Evolutionary conservation across 1,140 invertebrate genomes (phyloP).

Genomic region (Leptopilina boulardi): DNA sequence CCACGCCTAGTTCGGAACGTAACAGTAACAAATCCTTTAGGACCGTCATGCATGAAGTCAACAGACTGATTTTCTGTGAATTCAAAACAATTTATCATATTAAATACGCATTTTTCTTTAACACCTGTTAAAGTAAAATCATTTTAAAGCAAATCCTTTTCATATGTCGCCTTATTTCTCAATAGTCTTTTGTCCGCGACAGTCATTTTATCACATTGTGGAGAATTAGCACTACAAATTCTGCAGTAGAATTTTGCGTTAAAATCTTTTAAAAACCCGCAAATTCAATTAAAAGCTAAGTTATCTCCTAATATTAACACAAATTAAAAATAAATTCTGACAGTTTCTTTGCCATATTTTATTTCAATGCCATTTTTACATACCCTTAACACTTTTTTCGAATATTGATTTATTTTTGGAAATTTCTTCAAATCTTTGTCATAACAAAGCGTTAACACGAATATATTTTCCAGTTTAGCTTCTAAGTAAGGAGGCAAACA

Average conservation of each 20-base stretch:
- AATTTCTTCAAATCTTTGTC: conserved; percentile 21
- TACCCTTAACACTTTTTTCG: background rate
- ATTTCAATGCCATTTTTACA: conserved; percentile 7
- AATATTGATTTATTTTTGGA: conserved; percentile 8
- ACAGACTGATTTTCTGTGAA: background rate
- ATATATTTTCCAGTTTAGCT: conserved; percentile 17
- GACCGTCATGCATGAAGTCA: background rate
- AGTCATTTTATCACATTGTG: background rate
- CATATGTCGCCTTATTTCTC: background rate
- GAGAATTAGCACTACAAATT: background rate
- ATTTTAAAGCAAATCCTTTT: background rate
- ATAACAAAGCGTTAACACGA: conserved; percentile 9
- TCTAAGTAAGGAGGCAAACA: conserved; percentile 12
- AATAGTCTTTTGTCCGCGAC: background rate
- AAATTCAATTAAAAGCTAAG: conserved; percentile 4
- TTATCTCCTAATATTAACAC: conserved; percentile 5
- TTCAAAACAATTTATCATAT: background rate
- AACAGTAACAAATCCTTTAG: too few species aligned
- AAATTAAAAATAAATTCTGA: conserved; percentile 21
- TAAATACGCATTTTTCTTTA: background rate
- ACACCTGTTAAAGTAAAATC: conserved; percentile 2
- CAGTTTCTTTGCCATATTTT: background rate
- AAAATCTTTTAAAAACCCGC: conserved; percentile 6
- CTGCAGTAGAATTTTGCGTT: background rate
- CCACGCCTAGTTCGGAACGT: too few species aligned